Conservation (phyloP, 2,888 invertebrate genomes). For the Epinotia ramella region DNA sequence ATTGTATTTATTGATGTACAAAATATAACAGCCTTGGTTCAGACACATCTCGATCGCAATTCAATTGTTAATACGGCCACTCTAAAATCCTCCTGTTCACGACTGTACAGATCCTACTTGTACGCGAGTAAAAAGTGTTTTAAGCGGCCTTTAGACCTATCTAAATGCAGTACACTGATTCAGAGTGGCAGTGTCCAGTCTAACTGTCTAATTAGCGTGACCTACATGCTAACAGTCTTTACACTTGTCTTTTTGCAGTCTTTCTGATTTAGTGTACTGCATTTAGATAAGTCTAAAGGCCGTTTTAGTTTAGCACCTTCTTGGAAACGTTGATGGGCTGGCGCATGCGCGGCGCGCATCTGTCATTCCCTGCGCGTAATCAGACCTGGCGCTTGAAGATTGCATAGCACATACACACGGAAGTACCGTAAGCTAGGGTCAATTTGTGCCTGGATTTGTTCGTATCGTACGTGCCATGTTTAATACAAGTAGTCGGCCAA, state of each 20-base stretch:
- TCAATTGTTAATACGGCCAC: neutral
- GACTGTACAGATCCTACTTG: conserved; percentile 4
- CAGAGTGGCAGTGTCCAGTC: no score
- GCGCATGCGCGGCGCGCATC: conserved; percentile 37
- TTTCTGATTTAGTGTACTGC: no score
- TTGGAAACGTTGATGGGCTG: conserved; percentile 47
- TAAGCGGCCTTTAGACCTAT: no score
- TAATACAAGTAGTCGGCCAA: neutral
- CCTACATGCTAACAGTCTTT: no score
- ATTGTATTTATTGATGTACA: no score
- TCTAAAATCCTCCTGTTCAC: conserved; percentile 13
- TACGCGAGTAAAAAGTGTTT: conserved; percentile 59
- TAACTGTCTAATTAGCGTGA: no score
- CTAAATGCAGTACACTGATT: no score
- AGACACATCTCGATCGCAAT: neutral
- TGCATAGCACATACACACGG: conserved; percentile 9
- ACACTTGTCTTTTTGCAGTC: no score
- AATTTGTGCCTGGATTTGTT: neutral
- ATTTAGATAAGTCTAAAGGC: no score
- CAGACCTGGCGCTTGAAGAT: conserved; percentile 36
- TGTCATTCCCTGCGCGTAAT: conserved; percentile 45
- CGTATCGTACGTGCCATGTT: neutral
- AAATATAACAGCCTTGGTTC: neutral
- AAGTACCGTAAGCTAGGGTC: conserved; percentile 16
- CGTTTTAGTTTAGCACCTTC: conserved; percentile 34